Evolutionary conservation across 2,888 invertebrate species (phyloP).

Genomic region (Eristalis tenax): DNA sequence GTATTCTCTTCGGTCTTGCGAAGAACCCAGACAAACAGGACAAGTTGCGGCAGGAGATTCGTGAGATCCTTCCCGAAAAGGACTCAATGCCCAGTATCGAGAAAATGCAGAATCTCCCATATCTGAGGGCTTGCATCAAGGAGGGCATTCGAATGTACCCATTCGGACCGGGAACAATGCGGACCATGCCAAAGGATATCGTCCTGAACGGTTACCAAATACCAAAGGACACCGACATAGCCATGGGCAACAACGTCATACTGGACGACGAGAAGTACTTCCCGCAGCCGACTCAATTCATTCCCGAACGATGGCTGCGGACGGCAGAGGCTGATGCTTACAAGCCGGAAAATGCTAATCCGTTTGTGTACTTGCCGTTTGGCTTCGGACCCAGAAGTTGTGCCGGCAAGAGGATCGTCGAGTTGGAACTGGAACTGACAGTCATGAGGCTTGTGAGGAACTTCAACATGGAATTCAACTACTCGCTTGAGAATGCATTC

Average conservation of each 20-base stretch:
- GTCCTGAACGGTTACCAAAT: slow-evolving; percentile 84
- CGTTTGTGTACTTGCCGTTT: slow-evolving; percentile 82
- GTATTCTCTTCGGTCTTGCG: slow-evolving; percentile 84
- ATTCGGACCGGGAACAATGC: slow-evolving; percentile 83
- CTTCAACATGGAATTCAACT: slow-evolving; percentile 75
- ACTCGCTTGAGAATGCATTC: slow-evolving; percentile 74
- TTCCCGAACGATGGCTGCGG: slow-evolving; percentile 88
- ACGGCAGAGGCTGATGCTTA: slow-evolving; percentile 31
- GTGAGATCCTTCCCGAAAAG: slow-evolving; percentile 80
- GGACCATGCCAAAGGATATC: slow-evolving; percentile 83
- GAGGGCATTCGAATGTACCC: slow-evolving; percentile 86
- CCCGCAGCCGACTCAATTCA: slow-evolving; percentile 83
- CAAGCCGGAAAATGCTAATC: slow-evolving; percentile 48
- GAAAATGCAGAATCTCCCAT: slow-evolving; percentile 82
- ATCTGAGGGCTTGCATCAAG: slow-evolving; percentile 87
- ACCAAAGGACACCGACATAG: slow-evolving; percentile 85
- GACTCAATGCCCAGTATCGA: slow-evolving; percentile 80
- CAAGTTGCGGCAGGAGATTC: slow-evolving; percentile 84
- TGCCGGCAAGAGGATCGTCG: slow-evolving; percentile 87
- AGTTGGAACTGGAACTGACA: slow-evolving; percentile 84
- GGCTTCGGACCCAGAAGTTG: slow-evolving; percentile 86
- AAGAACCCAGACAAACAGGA: slow-evolving; percentile 85
- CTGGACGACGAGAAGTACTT: slow-evolving; percentile 85
- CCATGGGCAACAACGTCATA: slow-evolving; percentile 87
- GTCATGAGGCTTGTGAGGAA: slow-evolving; percentile 75